These are phyloP conservation scores for Hemibagrus wyckioides DNA, from an alignment of 2,113 vertebrate species.

Conservation along the genomic window DNA sequence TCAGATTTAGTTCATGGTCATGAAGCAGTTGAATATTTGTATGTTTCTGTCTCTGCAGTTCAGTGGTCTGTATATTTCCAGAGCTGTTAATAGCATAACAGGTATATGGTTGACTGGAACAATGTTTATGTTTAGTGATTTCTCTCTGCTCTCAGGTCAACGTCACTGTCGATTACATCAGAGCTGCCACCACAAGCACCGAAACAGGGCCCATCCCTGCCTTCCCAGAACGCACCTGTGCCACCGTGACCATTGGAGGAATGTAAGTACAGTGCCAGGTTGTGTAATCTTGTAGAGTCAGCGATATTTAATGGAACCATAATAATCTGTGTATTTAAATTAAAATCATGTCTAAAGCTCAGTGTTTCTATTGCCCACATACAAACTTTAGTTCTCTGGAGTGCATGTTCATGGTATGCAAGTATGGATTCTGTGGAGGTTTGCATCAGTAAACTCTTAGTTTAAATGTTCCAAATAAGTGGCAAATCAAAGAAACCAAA, in stretches of 20 bases:
- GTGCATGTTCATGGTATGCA: too few species aligned
- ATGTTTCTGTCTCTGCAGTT: conserved; percentile 14
- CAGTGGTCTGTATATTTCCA: conserved; percentile 29
- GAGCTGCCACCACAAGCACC: conserved; percentile 85
- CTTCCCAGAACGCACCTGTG: conserved; percentile 94
- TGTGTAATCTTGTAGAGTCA: neutral
- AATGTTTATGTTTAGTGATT: neutral
- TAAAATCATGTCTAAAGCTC: neutral
- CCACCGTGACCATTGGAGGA: conserved; percentile 92
- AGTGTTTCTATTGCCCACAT: neutral
- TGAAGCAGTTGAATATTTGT: conserved; percentile 8
- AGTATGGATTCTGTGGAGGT: neutral
- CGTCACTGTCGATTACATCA: conserved; percentile 95
- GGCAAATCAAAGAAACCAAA: neutral
- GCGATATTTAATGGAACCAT: neutral
- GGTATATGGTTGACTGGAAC: conserved; percentile 19
- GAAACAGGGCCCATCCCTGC: conserved; percentile 79
- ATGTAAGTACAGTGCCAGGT: conserved; percentile 81
- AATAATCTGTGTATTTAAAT: neutral
- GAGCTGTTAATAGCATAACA: neutral
- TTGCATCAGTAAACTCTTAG: neutral
- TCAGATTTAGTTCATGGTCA: conserved; percentile 18
- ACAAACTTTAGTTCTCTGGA: neutral
- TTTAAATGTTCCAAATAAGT: neutral
- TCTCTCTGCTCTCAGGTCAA: conserved; percentile 79